A percentile compares a stretch with the other conserved stretches of the same genome.
Conservation (phyloP, 2,113 vertebrate genomes). For the Tonatia bakeri region DNA sequence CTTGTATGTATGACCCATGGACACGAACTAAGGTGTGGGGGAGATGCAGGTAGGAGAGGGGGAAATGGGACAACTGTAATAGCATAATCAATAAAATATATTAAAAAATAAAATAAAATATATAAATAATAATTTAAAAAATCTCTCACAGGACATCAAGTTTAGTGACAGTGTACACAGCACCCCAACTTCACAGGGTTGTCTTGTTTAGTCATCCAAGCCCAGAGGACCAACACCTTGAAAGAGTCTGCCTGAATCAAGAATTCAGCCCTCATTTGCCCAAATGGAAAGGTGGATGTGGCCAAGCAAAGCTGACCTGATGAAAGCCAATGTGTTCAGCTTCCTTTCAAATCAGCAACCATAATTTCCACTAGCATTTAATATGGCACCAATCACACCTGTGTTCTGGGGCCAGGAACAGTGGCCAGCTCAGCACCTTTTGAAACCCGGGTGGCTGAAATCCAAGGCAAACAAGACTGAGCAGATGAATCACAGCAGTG, state of each 20-base stretch:
- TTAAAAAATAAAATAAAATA: no score
- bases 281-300: slow-evolving; percentile 10
- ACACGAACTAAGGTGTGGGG: no score
- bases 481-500: neutral
- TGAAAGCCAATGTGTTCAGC: slow-evolving; percentile 46
- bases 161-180: neutral
- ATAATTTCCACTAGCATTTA: slow-evolving; percentile 51
- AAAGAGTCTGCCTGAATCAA: slow-evolving; percentile 8
- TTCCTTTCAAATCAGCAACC: slow-evolving; percentile 47
- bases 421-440: slow-evolving; percentile 62
- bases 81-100: no score
- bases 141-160: neutral
- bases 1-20: no score
- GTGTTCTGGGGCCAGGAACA: slow-evolving; percentile 57
- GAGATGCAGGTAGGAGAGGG: no score
- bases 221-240: neutral
- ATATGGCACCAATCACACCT: slow-evolving; percentile 37
- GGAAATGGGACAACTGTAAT: no score
- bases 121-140: neutral
- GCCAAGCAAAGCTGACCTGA: slow-evolving; percentile 60
- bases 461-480: slow-evolving; percentile 66
- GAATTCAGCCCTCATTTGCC: slow-evolving; percentile 37
- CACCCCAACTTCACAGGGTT: neutral
- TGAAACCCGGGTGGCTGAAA: slow-evolving; percentile 43
- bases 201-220: neutral